Conservation (phyloP, 2,888 invertebrate genomes). For the Ochropacha duplaris region DNA sequence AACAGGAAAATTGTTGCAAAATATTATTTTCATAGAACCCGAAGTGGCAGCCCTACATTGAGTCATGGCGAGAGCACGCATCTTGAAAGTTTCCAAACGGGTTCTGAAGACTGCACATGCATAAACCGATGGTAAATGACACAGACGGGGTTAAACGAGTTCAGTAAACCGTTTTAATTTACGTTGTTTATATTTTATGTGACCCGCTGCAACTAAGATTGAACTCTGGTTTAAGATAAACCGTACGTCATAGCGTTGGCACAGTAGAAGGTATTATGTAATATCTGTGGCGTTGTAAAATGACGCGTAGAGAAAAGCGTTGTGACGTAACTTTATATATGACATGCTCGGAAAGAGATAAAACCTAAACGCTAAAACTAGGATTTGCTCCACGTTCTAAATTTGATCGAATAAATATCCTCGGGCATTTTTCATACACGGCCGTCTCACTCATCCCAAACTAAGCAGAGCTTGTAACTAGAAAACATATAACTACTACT, state of each 20-base stretch:
- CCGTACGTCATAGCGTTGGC: neutral
- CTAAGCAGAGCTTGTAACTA: too few species aligned
- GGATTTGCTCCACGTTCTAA: too few species aligned
- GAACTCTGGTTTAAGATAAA: neutral
- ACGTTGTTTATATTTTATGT: neutral
- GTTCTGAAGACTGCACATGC: slow-evolving; percentile 18
- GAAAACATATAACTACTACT: too few species aligned
- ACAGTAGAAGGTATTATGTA: neutral
- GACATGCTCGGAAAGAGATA: too few species aligned
- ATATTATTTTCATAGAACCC: neutral
- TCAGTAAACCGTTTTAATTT: slow-evolving; percentile 18
- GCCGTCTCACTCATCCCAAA: too few species aligned
- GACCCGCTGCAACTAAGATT: neutral
- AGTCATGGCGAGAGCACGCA: slow-evolving; percentile 16
- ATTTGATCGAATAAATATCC: too few species aligned
- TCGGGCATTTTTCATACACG: too few species aligned
- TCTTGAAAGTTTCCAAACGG: slow-evolving; percentile 24
- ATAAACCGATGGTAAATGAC: neutral
- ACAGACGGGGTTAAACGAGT: slow-evolving; percentile 19
- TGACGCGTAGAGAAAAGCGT: too few species aligned
- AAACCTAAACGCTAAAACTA: too few species aligned
- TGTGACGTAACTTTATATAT: too few species aligned
- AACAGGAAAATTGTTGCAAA: too few species aligned
- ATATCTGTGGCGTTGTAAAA: neutral
- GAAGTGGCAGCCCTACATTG: neutral